Evolutionary conservation across 1,140 invertebrate genomes (phyloP).

Genomic region (Panagrolaimus sp.): DNA sequence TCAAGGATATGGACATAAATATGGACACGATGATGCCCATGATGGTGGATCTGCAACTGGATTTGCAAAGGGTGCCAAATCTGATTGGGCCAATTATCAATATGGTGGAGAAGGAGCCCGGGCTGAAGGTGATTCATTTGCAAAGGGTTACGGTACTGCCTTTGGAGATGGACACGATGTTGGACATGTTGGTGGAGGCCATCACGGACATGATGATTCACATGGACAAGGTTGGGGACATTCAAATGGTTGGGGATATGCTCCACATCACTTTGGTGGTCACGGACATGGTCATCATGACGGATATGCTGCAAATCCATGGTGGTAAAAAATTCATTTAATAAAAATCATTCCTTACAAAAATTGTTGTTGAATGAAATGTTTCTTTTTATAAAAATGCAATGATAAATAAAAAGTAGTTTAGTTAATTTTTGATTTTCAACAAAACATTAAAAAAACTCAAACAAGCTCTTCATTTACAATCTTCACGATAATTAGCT

Average conservation of each 20-base stretch:
- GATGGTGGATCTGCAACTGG: background rate
- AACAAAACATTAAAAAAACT: too few species aligned
- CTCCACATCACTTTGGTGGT: background rate
- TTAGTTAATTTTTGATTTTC: too few species aligned
- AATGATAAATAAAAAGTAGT: too few species aligned
- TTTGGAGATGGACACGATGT: slow-evolving; percentile 12
- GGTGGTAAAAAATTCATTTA: too few species aligned
- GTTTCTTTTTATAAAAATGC: too few species aligned
- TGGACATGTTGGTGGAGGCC: slow-evolving; percentile 8
- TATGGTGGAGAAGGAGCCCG: slow-evolving; percentile 11
- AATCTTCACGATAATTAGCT: too few species aligned
- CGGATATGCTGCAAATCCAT: background rate
- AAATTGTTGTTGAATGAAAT: too few species aligned
- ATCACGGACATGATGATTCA: background rate
- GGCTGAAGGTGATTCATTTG: slow-evolving; percentile 8
- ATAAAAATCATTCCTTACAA: too few species aligned
- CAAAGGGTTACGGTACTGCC: slow-evolving; percentile 15
- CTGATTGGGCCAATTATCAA: slow-evolving; percentile 16
- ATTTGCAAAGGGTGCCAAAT: background rate
- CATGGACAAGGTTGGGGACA: background rate
- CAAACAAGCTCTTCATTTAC: too few species aligned
- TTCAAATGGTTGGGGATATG: slow-evolving; percentile 4
- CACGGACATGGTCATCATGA: background rate
- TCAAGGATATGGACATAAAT: background rate
- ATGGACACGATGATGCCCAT: background rate